Base-by-base conservation (phyloP, 2,797 vertebrate species). In the Etheostoma nigrum region DNA sequence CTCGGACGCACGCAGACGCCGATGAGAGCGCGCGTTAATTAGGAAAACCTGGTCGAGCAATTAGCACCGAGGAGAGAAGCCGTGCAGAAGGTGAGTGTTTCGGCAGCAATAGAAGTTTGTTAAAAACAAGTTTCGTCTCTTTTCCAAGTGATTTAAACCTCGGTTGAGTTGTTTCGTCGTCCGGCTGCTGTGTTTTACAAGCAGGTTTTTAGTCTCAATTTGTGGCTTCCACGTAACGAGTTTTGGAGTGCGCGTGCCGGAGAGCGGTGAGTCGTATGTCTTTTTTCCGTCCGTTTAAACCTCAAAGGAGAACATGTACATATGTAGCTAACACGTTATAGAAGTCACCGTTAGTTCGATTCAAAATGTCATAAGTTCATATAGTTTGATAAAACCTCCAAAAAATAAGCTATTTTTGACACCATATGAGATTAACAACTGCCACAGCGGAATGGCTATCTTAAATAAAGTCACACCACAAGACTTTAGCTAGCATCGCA, bases 31-130 rank as follows among this genome's bases (percentile, higher is more conserved):
- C 79, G 83, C 79, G 58, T 54, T 93, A 92, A 94, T 93, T 93
- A 93, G 76, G 89, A 90, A 91, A 93, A 92, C 79, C 91, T 93
- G 91, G 83, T 93, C 53, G 79, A 86, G 86, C 91, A 94, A 93
- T 93, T 91, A 91, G 81, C 88, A 15, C 66, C 54, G 33, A 75
- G 77, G 79, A 83, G 72, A 78, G 79, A 77, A 69, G 76, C 58
- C 59, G 86, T 75, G 86, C 68, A 74, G 44, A 88, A 92, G 90
- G 89, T 92, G 81, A 61, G 88, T 82, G 79, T 64, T n/a, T 33
- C 30, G 74, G 53, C 15, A 9, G 6, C 25, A 0, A 2, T 16
- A 62, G 40, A 66, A 63, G 19, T 64, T 67, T 16, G 19, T 4
- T 14, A 0, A 2, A 6, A 6, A 15, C 5, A 5, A 10, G 4